These are phyloP conservation scores for Perca fluviatilis DNA, from an alignment of 2,113 vertebrate species.

Conservation along the genomic window DNA sequence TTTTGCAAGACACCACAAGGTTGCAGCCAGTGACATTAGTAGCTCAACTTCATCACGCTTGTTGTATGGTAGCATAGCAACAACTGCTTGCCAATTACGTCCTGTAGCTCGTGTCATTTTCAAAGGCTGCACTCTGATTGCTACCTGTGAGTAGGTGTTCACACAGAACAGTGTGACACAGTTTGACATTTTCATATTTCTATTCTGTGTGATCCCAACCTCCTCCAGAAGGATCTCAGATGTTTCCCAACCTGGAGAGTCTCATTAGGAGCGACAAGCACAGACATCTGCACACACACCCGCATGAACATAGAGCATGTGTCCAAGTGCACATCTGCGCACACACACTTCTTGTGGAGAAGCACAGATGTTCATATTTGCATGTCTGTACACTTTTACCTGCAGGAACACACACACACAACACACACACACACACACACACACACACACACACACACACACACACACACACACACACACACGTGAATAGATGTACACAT, in stretches of 20 bases:
- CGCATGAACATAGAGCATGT: neutral
- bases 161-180: constrained; percentile 10
- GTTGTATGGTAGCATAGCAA: constrained; percentile 9
- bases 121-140: constrained; percentile 18
- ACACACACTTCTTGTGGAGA: constrained; percentile 9
- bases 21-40: neutral
- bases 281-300: neutral
- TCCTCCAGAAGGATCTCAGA: constrained; percentile 34
- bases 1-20: neutral
- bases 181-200: constrained; percentile 40
- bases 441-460: neutral
- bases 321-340: constrained; percentile 5
- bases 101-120: constrained; percentile 7
- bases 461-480: neutral
- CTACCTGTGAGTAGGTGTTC: constrained; percentile 39
- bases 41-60: neutral
- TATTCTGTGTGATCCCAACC: constrained; percentile 45
- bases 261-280: constrained; percentile 30
- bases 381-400: neutral
- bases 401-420: neutral
- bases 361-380: constrained; percentile 37
- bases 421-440: neutral
- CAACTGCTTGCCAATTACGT: neutral
- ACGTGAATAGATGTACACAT: neutral
- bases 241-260: constrained; percentile 39